phyloP scores from a whole-genome alignment of 2,888 invertebrate genomes.

The Drosophila leonis region DNA sequence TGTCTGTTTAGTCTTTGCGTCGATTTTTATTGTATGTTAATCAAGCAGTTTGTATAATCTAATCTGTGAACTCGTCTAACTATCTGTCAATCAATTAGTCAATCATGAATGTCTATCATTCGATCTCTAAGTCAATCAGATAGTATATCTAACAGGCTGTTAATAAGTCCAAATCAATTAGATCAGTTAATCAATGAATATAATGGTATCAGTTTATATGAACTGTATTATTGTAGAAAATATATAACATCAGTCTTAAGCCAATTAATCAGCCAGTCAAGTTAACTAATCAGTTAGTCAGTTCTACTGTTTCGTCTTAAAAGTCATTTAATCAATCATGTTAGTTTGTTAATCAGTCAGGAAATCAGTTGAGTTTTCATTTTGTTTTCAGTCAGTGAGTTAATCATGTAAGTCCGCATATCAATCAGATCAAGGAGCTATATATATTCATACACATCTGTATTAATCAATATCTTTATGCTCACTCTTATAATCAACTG shows the following conservation, averaged over 20 bases:
- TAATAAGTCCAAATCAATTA: no score
- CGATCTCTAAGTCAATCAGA: not conserved
- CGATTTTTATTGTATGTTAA: not conserved
- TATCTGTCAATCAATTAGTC: not conserved
- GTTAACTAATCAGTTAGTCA: no score
- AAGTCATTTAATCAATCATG: not conserved
- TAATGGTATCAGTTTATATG: no score
- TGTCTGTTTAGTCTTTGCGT: no score
- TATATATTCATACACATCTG: not conserved
- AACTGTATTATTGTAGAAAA: no score
- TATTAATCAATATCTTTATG: not conserved
- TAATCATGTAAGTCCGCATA: not conserved
- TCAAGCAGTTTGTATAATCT: not conserved
- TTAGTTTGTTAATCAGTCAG: no score
- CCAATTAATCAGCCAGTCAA: not conserved
- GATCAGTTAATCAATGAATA: no score
- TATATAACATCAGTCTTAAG: not conserved
- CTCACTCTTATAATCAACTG: not conserved
- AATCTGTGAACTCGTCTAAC: not conserved
- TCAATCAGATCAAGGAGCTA: not conserved
- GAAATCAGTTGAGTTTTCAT: no score
- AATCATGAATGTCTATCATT: not conserved
- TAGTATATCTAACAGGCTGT: not conserved
- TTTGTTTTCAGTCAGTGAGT: not conserved
- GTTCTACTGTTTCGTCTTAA: no score